Conservation (phyloP, 2,113 vertebrate species). For the Ramphastos sulfuratus region DNA sequence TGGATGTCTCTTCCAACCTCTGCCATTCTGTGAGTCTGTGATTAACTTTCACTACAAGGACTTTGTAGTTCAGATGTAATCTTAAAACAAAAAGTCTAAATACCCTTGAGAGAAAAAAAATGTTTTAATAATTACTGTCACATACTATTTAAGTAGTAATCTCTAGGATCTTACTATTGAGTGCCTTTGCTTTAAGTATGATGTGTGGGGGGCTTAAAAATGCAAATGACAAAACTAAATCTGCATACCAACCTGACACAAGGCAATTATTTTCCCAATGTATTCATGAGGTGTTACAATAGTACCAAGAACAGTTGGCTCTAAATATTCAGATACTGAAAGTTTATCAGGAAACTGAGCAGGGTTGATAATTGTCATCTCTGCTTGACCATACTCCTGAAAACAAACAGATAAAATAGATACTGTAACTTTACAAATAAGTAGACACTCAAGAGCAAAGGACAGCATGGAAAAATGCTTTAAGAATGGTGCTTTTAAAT, state of each 20-base stretch:
- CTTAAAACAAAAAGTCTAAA: not conserved
- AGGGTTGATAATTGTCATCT: constrained; percentile 93
- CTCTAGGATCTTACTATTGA: not conserved
- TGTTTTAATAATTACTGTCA: not conserved
- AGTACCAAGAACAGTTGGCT: constrained; percentile 92
- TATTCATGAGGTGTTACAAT: constrained; percentile 88
- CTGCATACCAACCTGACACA: constrained; percentile 86
- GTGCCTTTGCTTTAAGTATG: not conserved
- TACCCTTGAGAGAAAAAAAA: not conserved
- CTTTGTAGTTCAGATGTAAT: not conserved
- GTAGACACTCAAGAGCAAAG: not conserved
- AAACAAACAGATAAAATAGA: not conserved
- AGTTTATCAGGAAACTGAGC: constrained; percentile 89
- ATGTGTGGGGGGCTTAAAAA: not conserved
- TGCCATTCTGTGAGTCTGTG: too few relatives aligned
- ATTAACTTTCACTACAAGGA: not conserved
- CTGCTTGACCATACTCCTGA: constrained; percentile 85
- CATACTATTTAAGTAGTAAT: not conserved
- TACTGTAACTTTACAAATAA: not conserved
- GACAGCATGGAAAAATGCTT: not conserved
- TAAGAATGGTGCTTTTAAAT: not conserved
- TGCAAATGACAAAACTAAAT: not conserved
- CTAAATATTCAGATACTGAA: constrained; percentile 87
- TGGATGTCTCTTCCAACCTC: too few relatives aligned
- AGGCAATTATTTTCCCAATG: constrained; percentile 88